A percentile compares a stretch with the other conserved stretches of the same genome.
Conservation (phyloP, 2,888 invertebrate genomes). For the Catocala fraxini region DNA sequence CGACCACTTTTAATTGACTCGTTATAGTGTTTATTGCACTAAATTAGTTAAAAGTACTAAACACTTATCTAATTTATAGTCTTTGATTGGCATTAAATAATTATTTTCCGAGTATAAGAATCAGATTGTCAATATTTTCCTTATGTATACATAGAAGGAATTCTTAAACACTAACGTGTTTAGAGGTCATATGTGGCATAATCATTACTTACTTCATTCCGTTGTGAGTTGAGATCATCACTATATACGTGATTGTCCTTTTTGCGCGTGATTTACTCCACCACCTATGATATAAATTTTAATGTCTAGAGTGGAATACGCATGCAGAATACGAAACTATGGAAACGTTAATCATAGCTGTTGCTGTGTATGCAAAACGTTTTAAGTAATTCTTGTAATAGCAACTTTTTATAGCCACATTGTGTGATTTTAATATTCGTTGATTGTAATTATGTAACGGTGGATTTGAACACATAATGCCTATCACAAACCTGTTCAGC, state of each 20-base stretch:
- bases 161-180: conserved; percentile 37
- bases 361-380: too few species aligned
- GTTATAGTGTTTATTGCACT: not conserved
- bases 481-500: conserved; percentile 43
- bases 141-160: conserved; percentile 30
- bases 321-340: conserved; percentile 35
- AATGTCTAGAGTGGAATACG: conserved; percentile 30
- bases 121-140: conserved; percentile 31
- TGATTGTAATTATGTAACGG: conserved; percentile 42
- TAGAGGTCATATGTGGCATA: conserved; percentile 56
- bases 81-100: not conserved
- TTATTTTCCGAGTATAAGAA: not conserved
- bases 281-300: conserved; percentile 43
- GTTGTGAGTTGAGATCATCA: conserved; percentile 72
- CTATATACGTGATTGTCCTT: conserved; percentile 58
- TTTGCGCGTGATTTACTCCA: conserved; percentile 58
- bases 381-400: conserved; percentile 13
- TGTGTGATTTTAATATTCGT: conserved; percentile 27
- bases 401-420: conserved; percentile 22
- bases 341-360: conserved; percentile 18
- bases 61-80: too few species aligned
- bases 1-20: not conserved
- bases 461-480: conserved; percentile 32
- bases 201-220: conserved; percentile 54
- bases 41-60: too few species aligned